Base-by-base conservation (phyloP, 2,113 vertebrate species). In the Gymnogyps californianus region DNA sequence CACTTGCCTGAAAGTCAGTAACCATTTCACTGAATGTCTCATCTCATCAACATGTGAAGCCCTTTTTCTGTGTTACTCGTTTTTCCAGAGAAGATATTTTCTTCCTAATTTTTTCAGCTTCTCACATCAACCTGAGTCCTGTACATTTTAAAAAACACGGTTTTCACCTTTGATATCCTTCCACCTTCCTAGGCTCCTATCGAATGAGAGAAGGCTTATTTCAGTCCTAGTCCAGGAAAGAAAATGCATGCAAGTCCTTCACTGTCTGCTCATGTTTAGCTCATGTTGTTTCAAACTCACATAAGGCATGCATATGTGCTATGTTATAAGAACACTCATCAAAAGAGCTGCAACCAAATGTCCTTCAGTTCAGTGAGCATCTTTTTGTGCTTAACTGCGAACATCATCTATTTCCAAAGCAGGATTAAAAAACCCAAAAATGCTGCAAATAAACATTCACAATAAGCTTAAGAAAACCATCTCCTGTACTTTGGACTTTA, bases 101-200 rank as follows among this genome's bases (percentile, higher is more conserved):
- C 36, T 29, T 49, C 9, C 25, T 49, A 18, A 2, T 28, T 85
- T 83, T 80, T 72, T 16, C 47, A 86, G 13, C 9, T 83, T 72
- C 32, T 47, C 29, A 42, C 5, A 78, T 40, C 31, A 44, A 18
- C 19, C n/a, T 54, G 8, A 67, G 67, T 20, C 9, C 29, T 25
- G 4, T 25, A 59, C 3, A 25, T 25, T 62, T 9, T 5, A 26
- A 62, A 94, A 55, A 2, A 0, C 17, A 9, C 14, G 11, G 3
- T 22, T 81, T 87, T 66, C 8, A 59, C 10, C 21, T 72, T 61
- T 66, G 17, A 5, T 69, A 34, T 66, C 13, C 36, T 65, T 52
- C 9, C 14, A 34, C 6, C 8, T 81, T 69, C 34, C 14, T 13
- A 4, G 4, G 8, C 70, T 92, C 16, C 42, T 22, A 57, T 2